Base-by-base conservation (phyloP, 2,888 invertebrate species). In the Cremastinae sp. region DNA sequence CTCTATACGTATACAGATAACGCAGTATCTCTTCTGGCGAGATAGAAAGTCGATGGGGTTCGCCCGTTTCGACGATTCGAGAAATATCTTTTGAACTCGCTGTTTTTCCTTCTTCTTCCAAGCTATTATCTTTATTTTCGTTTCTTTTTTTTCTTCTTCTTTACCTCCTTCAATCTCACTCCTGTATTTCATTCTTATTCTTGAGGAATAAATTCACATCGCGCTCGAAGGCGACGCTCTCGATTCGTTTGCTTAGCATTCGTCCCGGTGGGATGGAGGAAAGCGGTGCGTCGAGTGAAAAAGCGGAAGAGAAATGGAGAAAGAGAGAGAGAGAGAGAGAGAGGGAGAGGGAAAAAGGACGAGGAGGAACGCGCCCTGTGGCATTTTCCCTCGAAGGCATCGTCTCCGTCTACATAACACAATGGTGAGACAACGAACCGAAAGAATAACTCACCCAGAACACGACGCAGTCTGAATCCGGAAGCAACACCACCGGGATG, bases 371-470 rank as follows among this genome's bases (percentile, higher is more conserved):
- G 80, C 75, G 80, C 78, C 78, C 74, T 45, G 62, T 62, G 16
- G 70, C 61, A 45, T 61, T 70, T 70, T 78, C 69, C 74, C 75
- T 73, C 76, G 73, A 79, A 78, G 80, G 81, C 81, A 82, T 82
- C 82, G 80, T 81, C 81, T 81, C 80, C 81, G 82, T 83, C 83
- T 82, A 82, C 80, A 79, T 85, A 84, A 84, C 85, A 86, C 86
- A 86, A 86, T 86, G 85, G 84, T 82, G 84, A 85, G 86, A 86
- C 86, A 86, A 86, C 86, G 86, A 86, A 86, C 85, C 85, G 86
- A 86, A 86, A 86, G 84, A 86, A 86, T 85, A 86, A 86, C 85
- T 85, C 85, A 86, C 80, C 85, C 86, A 84, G 84, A 86, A 85
- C 78, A 80, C 83, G 83, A 83, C 85, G 84, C 82, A 81, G 78